Evolutionary conservation across 2,113 vertebrate genomes (phyloP).

Genomic region (Porphyrio hochstetteri): DNA sequence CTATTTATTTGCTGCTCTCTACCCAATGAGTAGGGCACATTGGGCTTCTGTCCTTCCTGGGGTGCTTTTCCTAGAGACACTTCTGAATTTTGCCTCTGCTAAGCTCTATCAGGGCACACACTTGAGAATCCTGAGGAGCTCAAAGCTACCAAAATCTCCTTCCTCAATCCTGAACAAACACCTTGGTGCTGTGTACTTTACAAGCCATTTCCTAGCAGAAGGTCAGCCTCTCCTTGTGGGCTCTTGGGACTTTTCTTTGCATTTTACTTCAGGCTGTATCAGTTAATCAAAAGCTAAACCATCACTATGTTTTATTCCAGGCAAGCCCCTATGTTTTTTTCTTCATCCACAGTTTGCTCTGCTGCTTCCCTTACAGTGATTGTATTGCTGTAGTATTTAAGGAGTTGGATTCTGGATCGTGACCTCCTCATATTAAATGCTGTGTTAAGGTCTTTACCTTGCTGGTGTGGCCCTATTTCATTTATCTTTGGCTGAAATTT

Average conservation of each 20-base stretch:
- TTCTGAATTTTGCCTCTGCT: neutral
- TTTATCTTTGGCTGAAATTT: neutral
- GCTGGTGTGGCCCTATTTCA: fast-evolving
- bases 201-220: neutral
- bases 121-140: neutral
- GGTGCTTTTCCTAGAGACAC: neutral
- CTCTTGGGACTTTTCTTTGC: neutral
- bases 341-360: neutral
- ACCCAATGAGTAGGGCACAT: neutral
- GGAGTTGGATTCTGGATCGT: neutral
- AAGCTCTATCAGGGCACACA: fast-evolving
- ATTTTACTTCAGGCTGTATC: neutral
- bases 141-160: neutral
- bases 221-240: neutral
- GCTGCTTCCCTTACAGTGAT: neutral
- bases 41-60: neutral
- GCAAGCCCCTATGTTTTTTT: neutral
- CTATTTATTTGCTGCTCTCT: neutral
- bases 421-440: neutral
- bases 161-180: neutral
- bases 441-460: neutral
- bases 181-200: neutral
- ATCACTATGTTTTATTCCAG: neutral
- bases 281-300: neutral
- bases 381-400: neutral